Base-by-base conservation (phyloP, 1,140 invertebrate species). In the Trichogramma pretiosum region DNA sequence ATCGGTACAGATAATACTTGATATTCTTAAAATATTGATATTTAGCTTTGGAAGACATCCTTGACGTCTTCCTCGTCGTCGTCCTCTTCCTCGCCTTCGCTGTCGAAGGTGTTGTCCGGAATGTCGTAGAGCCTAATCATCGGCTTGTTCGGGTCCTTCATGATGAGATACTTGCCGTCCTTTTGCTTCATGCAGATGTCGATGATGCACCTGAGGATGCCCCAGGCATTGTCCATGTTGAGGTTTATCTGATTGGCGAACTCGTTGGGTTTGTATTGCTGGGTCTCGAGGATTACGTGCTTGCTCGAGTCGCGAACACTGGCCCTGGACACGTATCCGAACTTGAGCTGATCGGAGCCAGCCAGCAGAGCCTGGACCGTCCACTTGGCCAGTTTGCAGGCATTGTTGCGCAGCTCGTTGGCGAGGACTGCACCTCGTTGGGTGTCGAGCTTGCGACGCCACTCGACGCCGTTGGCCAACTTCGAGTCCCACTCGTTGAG, bases 161-260 rank as follows among this genome's bases (percentile, higher is more conserved):
- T 93, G 50, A 99, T 93, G 44, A 99, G 76, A 68, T 98, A 99
- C 70, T 87, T 88, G 56, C 97, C 97, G 67, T 97, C 92, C 58
- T 93, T 90, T 60, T 98, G 88, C 65, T 95, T 95, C 88, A 98
- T 93, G 56, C 93, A 94, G 48, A 95, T 87, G 64, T 99, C 95
- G 61, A 99, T 89, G 55, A 99, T 95, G 65, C 93, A 98, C 5
- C 95, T 79, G n/a, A 99, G 71, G 42, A 99, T 91, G 50, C 95
- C 97, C 96, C 96, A 99, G 2, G 89, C 93, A 70, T 99, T 99
- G 64, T 99, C 97, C 93, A 99, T 95, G 63, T 95, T 98, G 51
- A 99, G 72, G 74, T 96, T 98, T 59, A 99, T 99, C 73, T 99
- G 96, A 3, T 88, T 91, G 7, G 95, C 95, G 72, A 99, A 99